Base-by-base conservation (phyloP, 2,113 vertebrate genomes). In the Oxyruncus cristatus region DNA sequence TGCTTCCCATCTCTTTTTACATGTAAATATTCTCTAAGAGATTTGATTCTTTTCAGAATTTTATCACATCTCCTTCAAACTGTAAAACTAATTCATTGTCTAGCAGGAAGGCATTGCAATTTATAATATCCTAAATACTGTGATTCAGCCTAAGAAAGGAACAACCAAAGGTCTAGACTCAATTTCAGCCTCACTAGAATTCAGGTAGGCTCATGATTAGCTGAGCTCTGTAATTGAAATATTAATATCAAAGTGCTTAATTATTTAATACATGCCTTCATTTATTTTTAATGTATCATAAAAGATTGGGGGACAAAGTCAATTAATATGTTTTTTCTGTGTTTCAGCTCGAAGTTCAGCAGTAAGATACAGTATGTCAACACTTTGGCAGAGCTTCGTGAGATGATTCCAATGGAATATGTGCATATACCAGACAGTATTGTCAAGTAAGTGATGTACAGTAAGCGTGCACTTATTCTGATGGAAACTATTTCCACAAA, bases 381-480 rank as follows among this genome's bases (percentile, higher is more conserved):
- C 97, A 99, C 98, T 2, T 85, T 99, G 97, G 98, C 99, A 4
- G 99, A 99, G 92, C 99, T 99, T 94, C 98, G 96, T 81, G 98
- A 99, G 68, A 97, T 99, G 95, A 99, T 99, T 97, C 99, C 99
- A 53, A 99, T 99, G 99, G 99, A 99, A n/a, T 98, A 98, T 22
- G 96, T 99, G 80, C 98, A 99, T 73, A 99, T 99, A 97, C 99
- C 99, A 84, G 99, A 99, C 79, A 99, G 99, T 97, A 99, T 99
- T 97, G 97, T 99, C 98, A 99, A 98, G 99, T 99, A 98, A 99
- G 99, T 98, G 55, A 86, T 83, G 30, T 71, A 21, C 13, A 52
- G 33, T 75, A 61, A n/a, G 4, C 22, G 2, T 39, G 10, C 67
- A 19, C 39, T 81, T 78, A 6, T 72, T 84, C 39, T 65, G 35